These are phyloP conservation scores for Chrosomus eos DNA, from an alignment of 2,797 vertebrate genomes.

Conservation along the genomic window DNA sequence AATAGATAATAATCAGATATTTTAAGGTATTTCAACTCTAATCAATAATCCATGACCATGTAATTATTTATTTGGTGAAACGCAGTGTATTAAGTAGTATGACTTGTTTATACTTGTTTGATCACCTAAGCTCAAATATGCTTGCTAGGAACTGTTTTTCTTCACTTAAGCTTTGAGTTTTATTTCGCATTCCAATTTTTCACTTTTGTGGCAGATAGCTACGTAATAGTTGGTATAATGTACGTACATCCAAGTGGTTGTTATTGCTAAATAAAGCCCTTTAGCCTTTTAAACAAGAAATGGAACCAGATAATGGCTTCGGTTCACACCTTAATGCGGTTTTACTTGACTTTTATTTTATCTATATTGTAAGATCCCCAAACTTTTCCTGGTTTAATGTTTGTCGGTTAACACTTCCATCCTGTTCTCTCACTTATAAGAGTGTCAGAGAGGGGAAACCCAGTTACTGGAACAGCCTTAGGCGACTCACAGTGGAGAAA, in stretches of 20 bases:
- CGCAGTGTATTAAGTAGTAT: background rate
- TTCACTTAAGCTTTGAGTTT: background rate
- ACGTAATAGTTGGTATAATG: background rate
- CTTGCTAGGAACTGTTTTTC: background rate
- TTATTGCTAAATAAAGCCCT: background rate
- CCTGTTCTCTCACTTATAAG: constrained; percentile 21
- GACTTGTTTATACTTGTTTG: background rate
- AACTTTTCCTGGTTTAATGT: background rate
- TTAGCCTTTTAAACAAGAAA: background rate
- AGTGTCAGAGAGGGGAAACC: constrained; percentile 36
- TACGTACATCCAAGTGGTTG: background rate
- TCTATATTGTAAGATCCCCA: background rate
- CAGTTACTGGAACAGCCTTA: constrained; percentile 68
- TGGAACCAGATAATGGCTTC: background rate
- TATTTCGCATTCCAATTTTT: background rate
- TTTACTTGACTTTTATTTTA: background rate
- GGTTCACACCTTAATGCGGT: background rate
- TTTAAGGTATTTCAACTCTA: background rate
- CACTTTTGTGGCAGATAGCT: background rate
- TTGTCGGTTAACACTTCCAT: background rate
- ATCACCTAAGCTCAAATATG: background rate
- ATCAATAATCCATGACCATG: background rate
- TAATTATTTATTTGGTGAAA: constrained; percentile 5
- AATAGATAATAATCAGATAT: background rate
- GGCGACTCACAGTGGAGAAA: constrained; percentile 63